Base-by-base conservation (phyloP, 2,888 invertebrate genomes). In the Epinotia ramella region DNA sequence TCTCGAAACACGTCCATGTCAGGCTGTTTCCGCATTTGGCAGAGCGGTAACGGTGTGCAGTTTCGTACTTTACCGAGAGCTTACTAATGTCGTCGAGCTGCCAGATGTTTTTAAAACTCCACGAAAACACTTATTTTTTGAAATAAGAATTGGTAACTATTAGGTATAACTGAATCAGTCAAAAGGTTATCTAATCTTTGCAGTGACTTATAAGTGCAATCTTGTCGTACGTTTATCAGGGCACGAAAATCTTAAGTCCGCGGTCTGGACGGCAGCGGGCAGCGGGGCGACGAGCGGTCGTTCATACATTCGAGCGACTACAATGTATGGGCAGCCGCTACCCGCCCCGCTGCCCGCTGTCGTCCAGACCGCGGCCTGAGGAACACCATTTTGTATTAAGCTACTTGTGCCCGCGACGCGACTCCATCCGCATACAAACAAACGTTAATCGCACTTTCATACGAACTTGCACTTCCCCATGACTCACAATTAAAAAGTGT, bases 181-280 rank as follows among this genome's bases (percentile, higher is more conserved):
- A n/a, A 53, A 53, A 53, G 53, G 9, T 65, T 66, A 66, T 53
- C 33, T 53, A 66, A 49, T 66, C 53, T 66, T 66, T 56, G 46
- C 66, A 66, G 53, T 66, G 53, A 56, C 53, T 66, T n/a, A 53
- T 16, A 18, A 56, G 53, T 67, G 66, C 33, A 67, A n/a, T 53
- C 12, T 67, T 67, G 33, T 20, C 20, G 44, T 44, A 20, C 53
- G 53, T 53, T 53, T 20, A 44, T 44, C 44, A 18, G 16, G 33
- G 13, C 33, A 62, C 7, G 40, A 40, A 33, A 20, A 20, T 20
- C 20, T 20, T 20, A 20, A 20, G 20, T 1, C 20, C 20, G 20
- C 20, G 20, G 20, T 20, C 20, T 20, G 20, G 20, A 20, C 20
- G 20, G 1, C 20, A 20, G 20, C 20, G 20, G 20, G 20, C 20